Evolutionary conservation across 2,888 invertebrate species (phyloP), one percentile per base, ranked within the genome.

Genomic region (Holacanthella duospinosa): DNA sequence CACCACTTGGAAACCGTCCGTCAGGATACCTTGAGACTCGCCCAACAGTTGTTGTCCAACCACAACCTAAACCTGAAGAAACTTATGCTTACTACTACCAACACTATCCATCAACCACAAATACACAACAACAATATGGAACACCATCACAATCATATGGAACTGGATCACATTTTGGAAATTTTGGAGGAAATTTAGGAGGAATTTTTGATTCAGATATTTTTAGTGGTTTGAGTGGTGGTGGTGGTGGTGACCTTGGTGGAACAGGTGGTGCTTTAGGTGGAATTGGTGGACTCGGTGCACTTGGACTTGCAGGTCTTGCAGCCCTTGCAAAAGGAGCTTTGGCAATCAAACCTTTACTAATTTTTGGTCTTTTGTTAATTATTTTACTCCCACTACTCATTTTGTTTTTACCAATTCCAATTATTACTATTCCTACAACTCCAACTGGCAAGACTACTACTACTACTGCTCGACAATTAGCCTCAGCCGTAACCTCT

Each of bases 51-150:
- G 28, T 26, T 16, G 6, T 26, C 27, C 6, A 25, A 6, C 55
- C 55, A 28, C 6, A 21, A 6, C 58, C 29, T 29, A 58, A 58
- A 36, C 58, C 58, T 4, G 25, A 36, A 24, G 58, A 24, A 36
- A 48, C 68, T 0, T 67, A 70, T 53, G 63, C 69, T 16, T 70
- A 71, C 59, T 68, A 68, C 59, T 71, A 72, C 62, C 65, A 68
- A 25, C 72, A 72, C 27, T 68, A 68, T 54, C 69, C 72, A 9
- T 29, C 36, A 1, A 57, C 44, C 61, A 1, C 36, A 19, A 29
- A 36, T 29, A 2, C 4, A 3, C 26, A 24, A 27, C 53, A 56
- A 25, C 24, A 29, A 19, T 24, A 29, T 29, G 29, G 55, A 26
- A 28, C 24, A 55, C 24, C 43, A 61, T 55, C 59, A 59, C 1